Evolutionary conservation across 2,888 invertebrate species (phyloP).

Genomic region (Idaea biselata): DNA sequence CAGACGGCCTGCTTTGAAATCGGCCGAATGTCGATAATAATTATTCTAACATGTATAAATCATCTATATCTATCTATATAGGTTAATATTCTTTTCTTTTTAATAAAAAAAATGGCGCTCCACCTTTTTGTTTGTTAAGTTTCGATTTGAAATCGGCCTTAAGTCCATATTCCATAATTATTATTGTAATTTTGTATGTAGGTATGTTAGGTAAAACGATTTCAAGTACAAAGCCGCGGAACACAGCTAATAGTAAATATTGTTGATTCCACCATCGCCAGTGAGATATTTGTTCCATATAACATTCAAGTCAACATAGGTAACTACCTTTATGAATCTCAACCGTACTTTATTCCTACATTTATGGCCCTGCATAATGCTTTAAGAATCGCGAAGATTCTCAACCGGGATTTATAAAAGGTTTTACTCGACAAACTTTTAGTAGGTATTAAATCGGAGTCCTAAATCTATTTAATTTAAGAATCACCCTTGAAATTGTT

Average conservation of each 20-base stretch:
- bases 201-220: too few species aligned
- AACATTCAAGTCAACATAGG: slow-evolving; percentile 40
- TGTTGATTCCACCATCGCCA: slow-evolving; percentile 48
- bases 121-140: too few species aligned
- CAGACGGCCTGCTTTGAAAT: background rate
- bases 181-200: too few species aligned
- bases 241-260: slow-evolving; percentile 46
- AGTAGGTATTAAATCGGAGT: slow-evolving; percentile 9
- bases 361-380: slow-evolving; percentile 55
- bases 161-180: too few species aligned
- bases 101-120: too few species aligned
- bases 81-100: too few species aligned
- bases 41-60: too few species aligned
- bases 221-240: too few species aligned
- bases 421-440: slow-evolving; percentile 13
- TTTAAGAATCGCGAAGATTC: slow-evolving; percentile 37
- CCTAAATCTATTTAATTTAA: slow-evolving; percentile 8
- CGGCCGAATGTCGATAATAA: too few species aligned
- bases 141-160: too few species aligned
- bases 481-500: background rate
- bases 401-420: slow-evolving; percentile 26
- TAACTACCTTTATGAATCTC: slow-evolving; percentile 35
- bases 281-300: slow-evolving; percentile 40
- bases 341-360: slow-evolving; percentile 40
- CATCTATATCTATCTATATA: too few species aligned